Conservation (phyloP, 2,797 vertebrate species). For the Hippopotamyrus pictus region DNA sequence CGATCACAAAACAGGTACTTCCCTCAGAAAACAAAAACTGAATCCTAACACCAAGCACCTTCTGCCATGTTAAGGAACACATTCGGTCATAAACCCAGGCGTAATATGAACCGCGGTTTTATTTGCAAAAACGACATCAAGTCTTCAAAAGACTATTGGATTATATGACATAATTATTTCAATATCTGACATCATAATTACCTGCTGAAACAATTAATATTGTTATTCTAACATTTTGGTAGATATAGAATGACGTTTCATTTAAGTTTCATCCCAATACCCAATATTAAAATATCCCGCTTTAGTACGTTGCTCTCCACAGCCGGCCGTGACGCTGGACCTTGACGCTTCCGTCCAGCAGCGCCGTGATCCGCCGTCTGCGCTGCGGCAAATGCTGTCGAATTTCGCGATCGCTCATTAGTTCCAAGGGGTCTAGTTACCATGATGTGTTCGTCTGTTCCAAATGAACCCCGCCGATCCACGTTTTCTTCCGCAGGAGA, state of each 20-base stretch:
- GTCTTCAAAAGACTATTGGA: constrained; percentile 7
- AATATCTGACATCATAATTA: constrained; percentile 11
- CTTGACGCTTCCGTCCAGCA: neutral
- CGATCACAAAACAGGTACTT: neutral
- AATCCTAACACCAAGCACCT: neutral
- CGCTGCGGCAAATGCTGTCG: neutral
- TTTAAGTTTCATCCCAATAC: neutral
- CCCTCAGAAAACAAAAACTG: neutral
- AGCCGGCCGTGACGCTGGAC: neutral
- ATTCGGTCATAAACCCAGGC: neutral
- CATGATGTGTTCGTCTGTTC: neutral
- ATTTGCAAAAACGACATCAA: constrained; percentile 16
- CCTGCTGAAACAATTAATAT: neutral
- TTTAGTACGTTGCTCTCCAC: neutral
- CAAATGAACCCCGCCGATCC: neutral
- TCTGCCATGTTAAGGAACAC: neutral
- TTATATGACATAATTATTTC: constrained; percentile 12
- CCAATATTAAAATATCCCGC: neutral
- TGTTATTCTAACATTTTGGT: constrained; percentile 4
- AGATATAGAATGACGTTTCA: neutral
- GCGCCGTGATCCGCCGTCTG: neutral
- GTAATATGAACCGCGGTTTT: constrained; percentile 6
- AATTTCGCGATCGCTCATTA: neutral
- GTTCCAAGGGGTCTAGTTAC: neutral
- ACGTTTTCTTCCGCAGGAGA: neutral